Evolutionary conservation across 2,113 vertebrate genomes (phyloP).

Genomic region (Scomber colias): DNA sequence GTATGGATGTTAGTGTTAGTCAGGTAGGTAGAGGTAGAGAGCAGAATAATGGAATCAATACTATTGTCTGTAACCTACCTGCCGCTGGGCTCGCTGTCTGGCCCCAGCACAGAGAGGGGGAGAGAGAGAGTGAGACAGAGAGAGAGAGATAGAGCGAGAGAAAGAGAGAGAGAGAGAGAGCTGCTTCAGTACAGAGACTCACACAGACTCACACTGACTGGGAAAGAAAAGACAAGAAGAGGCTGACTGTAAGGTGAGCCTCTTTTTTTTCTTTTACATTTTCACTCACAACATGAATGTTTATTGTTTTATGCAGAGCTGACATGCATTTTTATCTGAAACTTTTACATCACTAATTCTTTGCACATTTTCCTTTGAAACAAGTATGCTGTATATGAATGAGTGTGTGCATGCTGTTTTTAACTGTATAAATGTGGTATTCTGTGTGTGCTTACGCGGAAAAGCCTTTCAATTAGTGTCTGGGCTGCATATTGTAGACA

Average conservation of each 20-base stretch:
- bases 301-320: constrained; percentile 1
- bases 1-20: constrained; percentile 56
- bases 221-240: constrained; percentile 57
- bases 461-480: constrained; percentile 31
- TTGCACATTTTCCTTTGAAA: constrained; percentile 14
- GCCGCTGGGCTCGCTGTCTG: constrained; percentile 81
- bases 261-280: constrained; percentile 19
- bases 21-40: constrained; percentile 73
- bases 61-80: constrained; percentile 82
- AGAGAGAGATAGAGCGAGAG: constrained; percentile 17
- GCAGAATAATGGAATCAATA: constrained; percentile 80
- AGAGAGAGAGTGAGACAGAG: neutral
- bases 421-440: constrained; percentile 27
- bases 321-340: constrained; percentile 31
- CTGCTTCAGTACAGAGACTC: constrained; percentile 17
- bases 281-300: neutral
- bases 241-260: constrained; percentile 60
- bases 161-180: constrained; percentile 32
- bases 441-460: constrained; percentile 22
- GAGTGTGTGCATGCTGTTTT: constrained; percentile 1
- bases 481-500: constrained; percentile 38
- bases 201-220: constrained; percentile 53
- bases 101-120: constrained; percentile 57
- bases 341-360: constrained; percentile 40
- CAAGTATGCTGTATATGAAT: neutral